Evolutionary conservation across 2,113 vertebrate genomes (phyloP), one percentile per base, ranked within the genome.

Genomic region (Serilophus lunatus): DNA sequence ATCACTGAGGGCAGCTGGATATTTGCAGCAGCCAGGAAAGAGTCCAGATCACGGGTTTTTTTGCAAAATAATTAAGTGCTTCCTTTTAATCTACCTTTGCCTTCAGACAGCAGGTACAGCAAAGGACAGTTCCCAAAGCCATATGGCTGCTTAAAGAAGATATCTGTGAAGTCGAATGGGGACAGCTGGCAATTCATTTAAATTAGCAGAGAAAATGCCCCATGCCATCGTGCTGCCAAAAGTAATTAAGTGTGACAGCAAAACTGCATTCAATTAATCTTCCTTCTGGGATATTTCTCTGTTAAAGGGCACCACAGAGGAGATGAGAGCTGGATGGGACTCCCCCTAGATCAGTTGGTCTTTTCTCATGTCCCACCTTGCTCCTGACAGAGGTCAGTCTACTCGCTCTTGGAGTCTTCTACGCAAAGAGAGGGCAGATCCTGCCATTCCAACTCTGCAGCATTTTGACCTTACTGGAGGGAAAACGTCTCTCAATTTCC

Each of bases 201-300:
- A 83, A 88, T 88, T 60, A 86, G 69, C 51, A 92, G 61, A 71
- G 80, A 92, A 86, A 82, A 90, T 56, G 59, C 35, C 22, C 86
- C 25, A 4, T 88, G 54, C 56, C 61, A 64, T 50, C 47, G 76
- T 70, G 83, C 64, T 92, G 91, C 91, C 91, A 88, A 83, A 93
- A 89, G 47, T 69, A 87, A 95, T 88, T 76, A 78, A 78, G 44
- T 24, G 49, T 86, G 78, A 72, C 31, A 64, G 78, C 23, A 94
- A 90, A 88, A 78, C 18, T 40, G 65, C 65, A 64, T 72, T 83
- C 49, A 88, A 33, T 89, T 95, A 64, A 40, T 72, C 40, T 68
- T 82, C 59, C 54, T 94, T 64, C 83, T 75, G 64, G 47, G 47
- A 70, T 36, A 16, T 33, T 63, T 42, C 28, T 24, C 47, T 1